A percentile compares a stretch with the other conserved stretches of the same genome.
These are phyloP conservation scores for Falco punctatus DNA, from an alignment of 2,113 vertebrate genomes.

Conservation along the genomic window DNA sequence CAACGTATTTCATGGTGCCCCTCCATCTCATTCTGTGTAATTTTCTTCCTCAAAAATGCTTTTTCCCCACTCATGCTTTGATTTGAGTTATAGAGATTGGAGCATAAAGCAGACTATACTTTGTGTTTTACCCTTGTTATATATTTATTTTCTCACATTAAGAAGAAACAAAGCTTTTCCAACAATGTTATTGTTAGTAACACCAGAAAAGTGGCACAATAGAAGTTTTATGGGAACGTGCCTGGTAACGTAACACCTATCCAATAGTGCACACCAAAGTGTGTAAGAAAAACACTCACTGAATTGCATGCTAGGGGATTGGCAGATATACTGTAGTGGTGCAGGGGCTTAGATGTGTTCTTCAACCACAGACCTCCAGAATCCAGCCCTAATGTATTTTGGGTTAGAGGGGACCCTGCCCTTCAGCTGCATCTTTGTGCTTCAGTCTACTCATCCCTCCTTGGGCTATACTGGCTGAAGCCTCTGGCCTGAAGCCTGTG, in stretches of 20 bases:
- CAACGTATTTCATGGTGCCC: background rate
- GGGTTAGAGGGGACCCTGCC: background rate
- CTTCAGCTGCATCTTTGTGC: background rate
- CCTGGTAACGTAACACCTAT: background rate
- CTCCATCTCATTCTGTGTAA: background rate
- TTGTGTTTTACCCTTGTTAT: background rate
- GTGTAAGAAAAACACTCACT: background rate
- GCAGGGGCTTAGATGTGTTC: background rate
- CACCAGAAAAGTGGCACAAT: background rate
- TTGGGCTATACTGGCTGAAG: background rate
- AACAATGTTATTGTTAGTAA: background rate
- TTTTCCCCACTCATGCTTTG: background rate
- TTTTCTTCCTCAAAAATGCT: background rate
- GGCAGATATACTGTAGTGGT: background rate
- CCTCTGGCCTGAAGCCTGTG: background rate
- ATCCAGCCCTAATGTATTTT: accelerated
- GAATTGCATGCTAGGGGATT: background rate
- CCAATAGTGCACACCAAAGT: accelerated
- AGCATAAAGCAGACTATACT: background rate
- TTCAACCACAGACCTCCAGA: background rate
- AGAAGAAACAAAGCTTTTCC: background rate
- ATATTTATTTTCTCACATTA: background rate
- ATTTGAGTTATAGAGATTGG: background rate
- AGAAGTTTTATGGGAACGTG: background rate
- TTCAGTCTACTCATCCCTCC: background rate